Percentiles rank a stretch among this genome's conserved stretches.
These are phyloP conservation scores for Oligia latruncula DNA, from an alignment of 2,888 invertebrate genomes.

Conservation along the genomic window DNA sequence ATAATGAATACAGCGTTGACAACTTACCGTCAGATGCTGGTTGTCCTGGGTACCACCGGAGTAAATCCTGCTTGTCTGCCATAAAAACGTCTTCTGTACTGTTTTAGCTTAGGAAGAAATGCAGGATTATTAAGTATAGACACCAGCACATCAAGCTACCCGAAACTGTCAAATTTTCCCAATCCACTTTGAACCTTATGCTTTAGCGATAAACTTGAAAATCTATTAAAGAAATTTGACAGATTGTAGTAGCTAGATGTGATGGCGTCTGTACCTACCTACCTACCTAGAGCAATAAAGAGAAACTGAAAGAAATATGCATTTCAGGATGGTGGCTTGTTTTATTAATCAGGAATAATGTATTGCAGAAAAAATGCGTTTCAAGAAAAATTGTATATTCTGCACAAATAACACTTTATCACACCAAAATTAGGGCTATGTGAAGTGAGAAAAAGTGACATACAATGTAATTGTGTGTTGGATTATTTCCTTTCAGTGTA, in stretches of 20 bases:
- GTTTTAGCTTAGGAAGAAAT: neutral
- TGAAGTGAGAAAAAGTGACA: neutral
- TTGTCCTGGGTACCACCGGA: neutral
- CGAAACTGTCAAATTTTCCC: too few species aligned
- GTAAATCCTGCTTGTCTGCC: neutral
- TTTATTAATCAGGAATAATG: neutral
- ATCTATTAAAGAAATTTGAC: too few species aligned
- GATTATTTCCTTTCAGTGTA: constrained; percentile 11
- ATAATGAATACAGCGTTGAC: neutral
- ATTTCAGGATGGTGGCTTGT: neutral
- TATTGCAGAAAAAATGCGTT: neutral
- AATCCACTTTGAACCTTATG: too few species aligned
- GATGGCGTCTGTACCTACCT: too few species aligned
- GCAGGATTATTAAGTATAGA: too few species aligned
- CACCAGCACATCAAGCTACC: too few species aligned
- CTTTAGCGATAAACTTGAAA: too few species aligned
- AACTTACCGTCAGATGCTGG: neutral
- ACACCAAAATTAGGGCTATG: neutral
- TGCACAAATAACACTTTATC: neutral
- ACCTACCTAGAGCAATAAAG: neutral
- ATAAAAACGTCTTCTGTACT: neutral
- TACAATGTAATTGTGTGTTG: neutral
- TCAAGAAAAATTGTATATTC: neutral
- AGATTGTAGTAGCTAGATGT: too few species aligned
- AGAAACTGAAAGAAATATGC: neutral